Conservation (phyloP, 2,113 vertebrate species). For the Emydocephalus ijimae region DNA sequence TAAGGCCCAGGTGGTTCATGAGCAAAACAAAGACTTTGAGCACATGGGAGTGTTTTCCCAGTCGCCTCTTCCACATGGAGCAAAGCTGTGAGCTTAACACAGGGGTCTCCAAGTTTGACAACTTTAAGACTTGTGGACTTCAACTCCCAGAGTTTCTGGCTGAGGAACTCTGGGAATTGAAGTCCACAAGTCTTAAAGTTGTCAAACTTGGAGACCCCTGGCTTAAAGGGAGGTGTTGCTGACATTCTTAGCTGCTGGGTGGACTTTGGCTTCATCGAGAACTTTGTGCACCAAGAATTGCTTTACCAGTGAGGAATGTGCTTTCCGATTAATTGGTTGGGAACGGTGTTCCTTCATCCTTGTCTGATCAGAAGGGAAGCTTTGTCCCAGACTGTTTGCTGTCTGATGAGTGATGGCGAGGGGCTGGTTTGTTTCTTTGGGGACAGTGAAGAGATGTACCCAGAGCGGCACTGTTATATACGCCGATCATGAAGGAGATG, state of each 20-base stretch:
- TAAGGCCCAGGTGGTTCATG: not conserved
- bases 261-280: not conserved
- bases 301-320: not conserved
- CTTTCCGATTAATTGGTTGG: not conserved
- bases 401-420: not conserved
- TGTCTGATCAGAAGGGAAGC: not conserved
- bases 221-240: not conserved
- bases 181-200: too few relatives aligned
- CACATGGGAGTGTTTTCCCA: constrained; percentile 11
- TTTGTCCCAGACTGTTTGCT: not conserved
- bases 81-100: not conserved
- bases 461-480: not conserved
- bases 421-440: not conserved
- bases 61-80: not conserved
- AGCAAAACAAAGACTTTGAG: not conserved
- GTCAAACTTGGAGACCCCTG: too few relatives aligned
- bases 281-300: not conserved
- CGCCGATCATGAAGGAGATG: too few relatives aligned
- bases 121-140: too few relatives aligned
- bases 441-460: not conserved
- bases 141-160: too few relatives aligned
- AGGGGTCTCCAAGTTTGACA: too few relatives aligned
- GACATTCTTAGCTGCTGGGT: not conserved
- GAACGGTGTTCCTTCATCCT: not conserved
- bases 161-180: too few relatives aligned